phyloP scores from a whole-genome alignment of 2,888 invertebrate genomes.

The Lissocephala sabroskyi region DNA sequence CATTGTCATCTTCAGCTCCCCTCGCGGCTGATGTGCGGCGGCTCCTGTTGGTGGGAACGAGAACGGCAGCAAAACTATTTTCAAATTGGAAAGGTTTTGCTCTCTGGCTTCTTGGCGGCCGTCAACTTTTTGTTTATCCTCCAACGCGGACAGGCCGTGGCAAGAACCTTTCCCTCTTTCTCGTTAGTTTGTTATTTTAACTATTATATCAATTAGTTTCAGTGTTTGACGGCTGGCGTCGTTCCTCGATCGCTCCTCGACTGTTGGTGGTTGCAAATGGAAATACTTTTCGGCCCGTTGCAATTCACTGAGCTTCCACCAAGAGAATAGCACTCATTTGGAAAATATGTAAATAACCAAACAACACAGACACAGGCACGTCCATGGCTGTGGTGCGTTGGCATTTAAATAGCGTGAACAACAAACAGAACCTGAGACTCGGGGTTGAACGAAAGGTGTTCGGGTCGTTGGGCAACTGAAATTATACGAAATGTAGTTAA shows the following conservation, averaged over 20 bases:
- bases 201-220: slow-evolving; percentile 61
- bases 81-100: slow-evolving; percentile 63
- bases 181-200: slow-evolving; percentile 63
- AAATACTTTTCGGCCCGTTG: slow-evolving; percentile 35
- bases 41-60: slow-evolving; percentile 45
- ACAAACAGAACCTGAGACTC: slow-evolving; percentile 3
- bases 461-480: slow-evolving; percentile 36
- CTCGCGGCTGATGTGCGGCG: slow-evolving; percentile 15
- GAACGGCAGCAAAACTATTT: slow-evolving; percentile 53
- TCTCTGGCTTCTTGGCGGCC: slow-evolving; percentile 40
- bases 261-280: slow-evolving; percentile 17
- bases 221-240: slow-evolving; percentile 46
- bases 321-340: slow-evolving; percentile 26
- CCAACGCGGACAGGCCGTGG: slow-evolving; percentile 8
- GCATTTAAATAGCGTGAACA: slow-evolving; percentile 38
- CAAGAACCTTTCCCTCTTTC: slow-evolving; percentile 40
- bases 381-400: slow-evolving; percentile 38
- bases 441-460: slow-evolving; percentile 46
- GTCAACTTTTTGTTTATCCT: slow-evolving; percentile 5
- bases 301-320: slow-evolving; percentile 46
- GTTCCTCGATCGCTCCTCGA: slow-evolving; percentile 1
- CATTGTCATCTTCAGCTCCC: slow-evolving; percentile 47
- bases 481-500: slow-evolving; percentile 24
- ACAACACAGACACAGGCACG: slow-evolving; percentile 21
- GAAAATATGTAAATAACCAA: slow-evolving; percentile 50